Base-by-base conservation (phyloP, 2,797 vertebrate genomes). In the Chelmon rostratus region DNA sequence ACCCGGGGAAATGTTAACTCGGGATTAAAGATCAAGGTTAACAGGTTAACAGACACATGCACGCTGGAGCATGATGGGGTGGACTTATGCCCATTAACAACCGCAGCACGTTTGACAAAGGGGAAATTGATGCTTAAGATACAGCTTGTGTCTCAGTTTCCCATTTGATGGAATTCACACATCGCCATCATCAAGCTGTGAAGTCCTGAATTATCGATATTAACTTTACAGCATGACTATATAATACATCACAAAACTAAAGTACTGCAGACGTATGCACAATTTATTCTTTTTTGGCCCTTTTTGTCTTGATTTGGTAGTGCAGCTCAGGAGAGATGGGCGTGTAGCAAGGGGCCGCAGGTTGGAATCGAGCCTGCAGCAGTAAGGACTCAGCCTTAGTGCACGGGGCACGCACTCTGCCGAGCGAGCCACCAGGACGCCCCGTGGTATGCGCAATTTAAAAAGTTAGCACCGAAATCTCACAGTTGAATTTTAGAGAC, bases 1-100 rank as follows among this genome's bases (percentile, higher is more conserved):
- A 81, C 76, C 49, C 23, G 28, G 42, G n/a, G 61, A 54, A 8
- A 38, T 61, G 72, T 72, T 21, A 61, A 68, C 57, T 64, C 1
- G 1, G 18, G 63, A 63, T 69, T 72, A 67, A 50, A 77, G 37
- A 28, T 58, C 5, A 46, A 52, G 59, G 68, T 79, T 66, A 78
- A 37, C 21, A 21, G 21, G 37, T 46, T 75, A 6, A 71, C 69
- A 71, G 38, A 67, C 5, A 31, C n/a, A 15, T 57, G 50, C 31
- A 31, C 19, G 25, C 56, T 33, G 35, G 21, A 53, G 52, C 44
- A 68, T 16, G 35, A 61, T 52, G 56, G 58, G 2, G 15, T 33
- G 40, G 54, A 64, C 25, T 37, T 7, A 7, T 15, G 31, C 25
- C 7, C 3, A 46, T 62, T 50, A 75, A 50, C 46, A 62, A 33